Base-by-base conservation (phyloP, 92 coral and sea anemone genomes). In the Actinernus sp. region DNA sequence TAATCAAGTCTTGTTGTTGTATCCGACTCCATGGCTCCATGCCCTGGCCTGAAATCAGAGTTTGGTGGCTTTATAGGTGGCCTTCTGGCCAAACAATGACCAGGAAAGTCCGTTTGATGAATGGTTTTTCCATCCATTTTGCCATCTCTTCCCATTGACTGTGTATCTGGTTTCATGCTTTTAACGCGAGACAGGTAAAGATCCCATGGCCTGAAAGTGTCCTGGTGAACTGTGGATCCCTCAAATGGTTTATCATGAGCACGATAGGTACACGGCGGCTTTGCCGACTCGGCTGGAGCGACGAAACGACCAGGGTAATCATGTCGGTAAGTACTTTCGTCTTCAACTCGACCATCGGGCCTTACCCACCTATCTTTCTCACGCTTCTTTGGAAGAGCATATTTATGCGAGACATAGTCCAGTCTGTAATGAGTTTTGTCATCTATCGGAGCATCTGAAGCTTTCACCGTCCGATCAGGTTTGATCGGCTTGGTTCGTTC, bases 1-100 rank as follows among this genome's bases (percentile, higher is more conserved):
- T 95, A 95, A 61, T 95, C 99, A 26, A 95, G 74, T 64, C 93
- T 79, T 2, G 97, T 95, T 8, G 99, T 95, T n/a, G 99, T 95
- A 50, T 91, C 91, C 14, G 74, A 59, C 71, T 95, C 99, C 99
- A 95, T 95, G 13, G 92, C 92, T 2, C 91, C 92, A 51, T 57
- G 75, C 9, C 89, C 78, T 9, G 79, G 61, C 40, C 87, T 81
- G 41, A 93, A 66, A 16, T 87, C 99, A 19, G 99, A 76, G 43
- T 86, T 76, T 0, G 97, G 86, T 1, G 99, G 99, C 44, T 78
- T 81, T 61, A 95, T 84, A 22, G 89, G 87, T 23, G 86, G 75
- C 49, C 95, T 78, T 53, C 92, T 82, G 1, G 97, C 84, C 3
- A 89, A 89, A 68, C 47, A 84, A 45, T 95, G 88, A 5, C 99